Conservation (phyloP, 2,797 vertebrate species). For the Cryptoblepharus egeriae region DNA sequence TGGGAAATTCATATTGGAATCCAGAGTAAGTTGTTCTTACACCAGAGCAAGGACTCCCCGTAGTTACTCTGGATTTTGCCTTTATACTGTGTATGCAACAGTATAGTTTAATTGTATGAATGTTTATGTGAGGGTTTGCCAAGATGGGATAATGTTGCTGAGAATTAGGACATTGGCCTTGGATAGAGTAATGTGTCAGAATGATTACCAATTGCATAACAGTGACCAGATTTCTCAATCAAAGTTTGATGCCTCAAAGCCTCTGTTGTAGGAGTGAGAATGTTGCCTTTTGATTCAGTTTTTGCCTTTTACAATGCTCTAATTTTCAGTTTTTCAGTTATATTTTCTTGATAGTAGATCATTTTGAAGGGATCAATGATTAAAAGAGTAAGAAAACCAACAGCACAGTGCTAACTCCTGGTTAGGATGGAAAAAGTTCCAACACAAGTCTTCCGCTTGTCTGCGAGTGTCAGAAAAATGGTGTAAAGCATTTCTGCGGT, state of each 20-base stretch:
- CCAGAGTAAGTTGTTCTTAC: no score
- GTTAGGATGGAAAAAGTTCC: no score
- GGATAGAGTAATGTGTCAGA: constrained; percentile 24
- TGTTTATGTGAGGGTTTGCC: not conserved
- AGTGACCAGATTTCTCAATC: constrained; percentile 1
- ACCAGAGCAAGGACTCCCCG: no score
- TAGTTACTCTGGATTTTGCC: no score
- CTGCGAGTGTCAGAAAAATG: no score
- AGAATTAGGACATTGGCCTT: constrained; percentile 17
- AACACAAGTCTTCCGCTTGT: no score
- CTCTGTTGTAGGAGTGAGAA: not conserved
- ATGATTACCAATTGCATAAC: constrained; percentile 16
- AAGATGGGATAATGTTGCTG: not conserved
- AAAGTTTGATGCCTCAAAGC: not conserved
- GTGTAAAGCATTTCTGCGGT: no score
- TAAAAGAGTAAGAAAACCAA: no score
- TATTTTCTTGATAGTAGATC: not conserved
- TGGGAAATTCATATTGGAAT: no score
- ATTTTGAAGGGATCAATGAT: not conserved
- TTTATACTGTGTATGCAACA: not conserved
- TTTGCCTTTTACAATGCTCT: not conserved
- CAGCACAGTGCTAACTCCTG: no score
- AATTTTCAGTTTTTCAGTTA: not conserved
- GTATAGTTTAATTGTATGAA: constrained; percentile 14
- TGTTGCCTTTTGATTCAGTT: not conserved